Conservation (phyloP, 2,113 vertebrate species). For the Anolis carolinensis region DNA sequence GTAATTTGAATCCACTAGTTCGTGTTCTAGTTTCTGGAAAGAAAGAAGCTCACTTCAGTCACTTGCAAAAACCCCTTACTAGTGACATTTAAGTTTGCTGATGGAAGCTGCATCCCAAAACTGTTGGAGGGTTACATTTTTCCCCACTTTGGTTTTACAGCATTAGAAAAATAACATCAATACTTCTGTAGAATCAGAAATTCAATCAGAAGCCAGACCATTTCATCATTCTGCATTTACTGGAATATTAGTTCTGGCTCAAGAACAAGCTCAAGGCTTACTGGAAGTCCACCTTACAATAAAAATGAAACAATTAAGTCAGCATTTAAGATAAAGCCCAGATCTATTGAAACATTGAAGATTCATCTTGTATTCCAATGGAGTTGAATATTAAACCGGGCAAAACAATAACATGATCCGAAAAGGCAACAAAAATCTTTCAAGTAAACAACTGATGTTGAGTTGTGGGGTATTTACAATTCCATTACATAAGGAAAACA, state of each 20-base stretch:
- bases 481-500: neutral
- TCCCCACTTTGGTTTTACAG: neutral
- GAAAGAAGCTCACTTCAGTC: too few species aligned
- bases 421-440: neutral
- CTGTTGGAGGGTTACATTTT: neutral
- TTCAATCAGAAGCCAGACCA: neutral
- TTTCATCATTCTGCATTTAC: neutral
- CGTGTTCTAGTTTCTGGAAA: too few species aligned
- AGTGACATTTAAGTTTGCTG: neutral
- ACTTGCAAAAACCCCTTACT: too few species aligned
- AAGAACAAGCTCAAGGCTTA: neutral
- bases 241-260: neutral
- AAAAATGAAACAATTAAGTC: neutral
- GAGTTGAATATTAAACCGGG: neutral
- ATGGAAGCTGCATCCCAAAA: neutral
- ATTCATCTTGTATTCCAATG: neutral
- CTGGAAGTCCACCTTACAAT: neutral
- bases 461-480: slow-evolving; percentile 1
- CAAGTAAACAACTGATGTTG: neutral
- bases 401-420: neutral
- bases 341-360: neutral
- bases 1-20: too few species aligned
- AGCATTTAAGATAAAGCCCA: neutral
- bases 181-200: neutral
- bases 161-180: neutral